Evolutionary conservation across 2,888 invertebrate genomes (phyloP).

Genomic region (Yponomeuta sedellus): DNA sequence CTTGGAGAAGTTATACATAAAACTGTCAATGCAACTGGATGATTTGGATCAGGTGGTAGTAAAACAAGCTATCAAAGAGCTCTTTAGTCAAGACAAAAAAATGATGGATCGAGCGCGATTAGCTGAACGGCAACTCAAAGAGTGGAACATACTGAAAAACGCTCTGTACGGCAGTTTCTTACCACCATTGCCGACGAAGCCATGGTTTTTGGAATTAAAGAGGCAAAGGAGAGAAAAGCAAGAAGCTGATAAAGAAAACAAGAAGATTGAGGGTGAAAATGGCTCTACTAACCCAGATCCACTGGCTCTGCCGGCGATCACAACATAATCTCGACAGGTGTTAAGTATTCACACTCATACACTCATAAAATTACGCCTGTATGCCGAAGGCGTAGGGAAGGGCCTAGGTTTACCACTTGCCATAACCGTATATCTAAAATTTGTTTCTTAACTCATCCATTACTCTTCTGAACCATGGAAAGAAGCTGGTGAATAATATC

Average conservation of each 20-base stretch:
- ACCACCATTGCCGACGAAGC: not conserved
- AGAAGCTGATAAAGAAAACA: not conserved
- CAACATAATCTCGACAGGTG: not conserved
- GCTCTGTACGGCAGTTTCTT: not conserved
- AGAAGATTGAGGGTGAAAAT: no score
- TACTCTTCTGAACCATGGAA: no score
- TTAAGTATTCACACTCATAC: no score
- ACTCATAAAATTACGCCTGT: no score
- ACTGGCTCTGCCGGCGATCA: not conserved
- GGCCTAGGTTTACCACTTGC: no score
- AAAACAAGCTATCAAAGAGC: slow-evolving; percentile 28
- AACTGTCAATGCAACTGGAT: slow-evolving; percentile 26
- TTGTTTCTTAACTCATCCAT: no score
- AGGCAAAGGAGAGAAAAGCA: not conserved
- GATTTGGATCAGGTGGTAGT: slow-evolving; percentile 29
- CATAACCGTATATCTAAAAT: no score
- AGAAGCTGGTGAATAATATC: not conserved
- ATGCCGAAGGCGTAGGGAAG: no score
- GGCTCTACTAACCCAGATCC: not conserved
- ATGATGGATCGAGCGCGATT: not conserved
- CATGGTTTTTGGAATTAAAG: not conserved
- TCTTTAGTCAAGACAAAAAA: slow-evolving; percentile 29
- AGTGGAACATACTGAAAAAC: not conserved
- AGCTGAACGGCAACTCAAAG: not conserved
- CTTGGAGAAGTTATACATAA: slow-evolving; percentile 29